These are phyloP conservation scores for Chrysomallon squamiferum DNA, from an alignment of 1,140 invertebrate species.

Conservation along the genomic window DNA sequence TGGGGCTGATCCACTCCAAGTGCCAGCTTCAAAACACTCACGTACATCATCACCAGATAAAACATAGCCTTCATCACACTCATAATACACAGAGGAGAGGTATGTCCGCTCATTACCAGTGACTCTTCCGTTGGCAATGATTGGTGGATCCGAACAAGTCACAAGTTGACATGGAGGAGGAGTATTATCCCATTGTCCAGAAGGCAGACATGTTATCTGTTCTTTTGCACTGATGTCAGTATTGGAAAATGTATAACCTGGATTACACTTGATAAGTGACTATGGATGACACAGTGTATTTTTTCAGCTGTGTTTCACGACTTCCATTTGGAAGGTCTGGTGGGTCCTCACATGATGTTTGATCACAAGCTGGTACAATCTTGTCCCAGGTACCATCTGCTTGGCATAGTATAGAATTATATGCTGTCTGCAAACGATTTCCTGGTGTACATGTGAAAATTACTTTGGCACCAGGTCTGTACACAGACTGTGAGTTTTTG, in stretches of 20 bases:
- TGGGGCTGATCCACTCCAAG: constrained; percentile 55
- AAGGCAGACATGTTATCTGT: constrained; percentile 34
- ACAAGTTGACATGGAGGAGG: constrained; percentile 39
- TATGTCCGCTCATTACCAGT: constrained; percentile 15
- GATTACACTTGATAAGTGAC: constrained; percentile 48
- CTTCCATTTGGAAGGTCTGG: constrained; percentile 38
- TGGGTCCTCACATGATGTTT: constrained; percentile 46
- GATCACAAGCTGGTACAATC: constrained; percentile 53
- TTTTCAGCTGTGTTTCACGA: constrained; percentile 7
- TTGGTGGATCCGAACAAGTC: constrained; percentile 35
- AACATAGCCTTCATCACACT: constrained; percentile 37
- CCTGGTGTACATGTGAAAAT: constrained; percentile 30
- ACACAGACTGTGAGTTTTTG: constrained; percentile 15
- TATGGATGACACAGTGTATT: constrained; percentile 43
- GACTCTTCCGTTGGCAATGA: constrained; percentile 28
- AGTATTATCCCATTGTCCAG: constrained; percentile 44
- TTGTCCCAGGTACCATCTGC: constrained; percentile 47
- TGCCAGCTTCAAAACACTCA: constrained; percentile 52
- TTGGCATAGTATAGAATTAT: constrained; percentile 45
- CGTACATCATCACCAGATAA: constrained; percentile 32
- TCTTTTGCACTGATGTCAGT: constrained; percentile 25
- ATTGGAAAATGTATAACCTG: constrained; percentile 42
- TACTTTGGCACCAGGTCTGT: constrained; percentile 26
- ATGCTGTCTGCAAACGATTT: constrained; percentile 33
- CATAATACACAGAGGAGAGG: constrained; percentile 30